These are phyloP conservation scores for Xestia xanthographa DNA, from an alignment of 2,888 invertebrate genomes.

Conservation along the genomic window DNA sequence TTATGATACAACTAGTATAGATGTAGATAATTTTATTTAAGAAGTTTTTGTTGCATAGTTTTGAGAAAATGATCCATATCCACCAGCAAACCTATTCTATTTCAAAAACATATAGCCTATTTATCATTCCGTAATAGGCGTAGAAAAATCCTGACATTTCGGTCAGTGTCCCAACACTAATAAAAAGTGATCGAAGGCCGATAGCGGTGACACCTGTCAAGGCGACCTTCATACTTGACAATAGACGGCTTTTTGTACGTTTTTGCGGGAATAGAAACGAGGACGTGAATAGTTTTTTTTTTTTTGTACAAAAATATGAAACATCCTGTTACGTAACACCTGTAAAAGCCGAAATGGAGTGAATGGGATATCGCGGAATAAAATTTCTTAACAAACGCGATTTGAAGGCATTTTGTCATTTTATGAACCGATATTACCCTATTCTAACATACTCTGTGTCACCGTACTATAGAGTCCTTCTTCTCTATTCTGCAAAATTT, in stretches of 20 bases:
- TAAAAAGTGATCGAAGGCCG: slow-evolving; percentile 72
- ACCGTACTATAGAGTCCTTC: background rate
- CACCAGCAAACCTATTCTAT: background rate
- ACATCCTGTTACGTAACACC: slow-evolving; percentile 6
- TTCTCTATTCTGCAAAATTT: background rate
- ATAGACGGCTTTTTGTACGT: slow-evolving; percentile 42
- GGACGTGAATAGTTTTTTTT: slow-evolving; percentile 29
- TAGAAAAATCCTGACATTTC: slow-evolving; percentile 58
- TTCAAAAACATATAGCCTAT: slow-evolving; percentile 39
- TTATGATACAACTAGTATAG: too few species aligned
- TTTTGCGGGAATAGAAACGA: slow-evolving; percentile 36
- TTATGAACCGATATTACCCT: background rate
- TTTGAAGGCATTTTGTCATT: background rate
- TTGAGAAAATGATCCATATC: slow-evolving; percentile 1
- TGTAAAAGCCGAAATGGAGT: slow-evolving; percentile 6
- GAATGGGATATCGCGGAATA: background rate
- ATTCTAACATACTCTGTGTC: background rate
- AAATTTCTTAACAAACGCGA: background rate
- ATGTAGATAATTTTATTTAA: background rate
- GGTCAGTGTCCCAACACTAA: slow-evolving; percentile 66
- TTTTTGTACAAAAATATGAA: slow-evolving; percentile 12
- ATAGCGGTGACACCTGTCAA: slow-evolving; percentile 72
- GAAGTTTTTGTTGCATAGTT: background rate
- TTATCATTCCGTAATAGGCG: slow-evolving; percentile 62
- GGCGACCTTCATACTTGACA: slow-evolving; percentile 59